Evolutionary conservation across 1,140 invertebrate genomes (phyloP), one percentile per base, ranked within the genome.

Genomic region (Drosophila bipectinata): DNA sequence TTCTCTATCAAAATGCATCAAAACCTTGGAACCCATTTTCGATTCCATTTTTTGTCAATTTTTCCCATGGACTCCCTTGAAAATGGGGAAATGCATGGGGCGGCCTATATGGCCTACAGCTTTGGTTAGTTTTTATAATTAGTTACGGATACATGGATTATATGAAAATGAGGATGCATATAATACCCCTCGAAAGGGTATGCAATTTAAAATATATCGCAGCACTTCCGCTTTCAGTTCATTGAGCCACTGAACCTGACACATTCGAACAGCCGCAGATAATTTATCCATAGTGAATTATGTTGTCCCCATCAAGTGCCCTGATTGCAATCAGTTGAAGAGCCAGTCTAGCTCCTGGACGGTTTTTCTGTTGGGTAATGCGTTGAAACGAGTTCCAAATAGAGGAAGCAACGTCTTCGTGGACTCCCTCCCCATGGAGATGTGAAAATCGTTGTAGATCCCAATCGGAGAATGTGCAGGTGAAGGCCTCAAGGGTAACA

Each of bases 401-500:
- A 78, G 81, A 60, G 39, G 12, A 58, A 44, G 47, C n/a, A 21
- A 28, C 44, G 32, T 66, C 26, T 24, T 14, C 39, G 21, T 37
- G 41, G 61, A 5, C 61, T 66, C n/a, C 66, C 30, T 32, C 49
- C 61, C 63, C 44, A 56, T 60, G 73, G 82, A 75, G 72, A 59
- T 66, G 60, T 84, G 73, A 74, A 61, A 80, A 87, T 81, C 68
- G 60, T 45, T 87, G 62, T 77, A 74, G 81, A 84, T 84, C 74
- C 63, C 73, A 77, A 84, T 84, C 81, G 71, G 52, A 52, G 56
- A 52, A 59, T 59, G 64, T 52, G 47, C 78, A 73, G 80, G 68
- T 82, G 77, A 82, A 66, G 60, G 68, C 77, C 77, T 73, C 68
- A 51, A 75, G 81, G 81, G 72, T 74, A 74, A 53, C 74, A 60